Evolutionary conservation across 2,888 invertebrate genomes (phyloP).

Genomic region (Leptothorax acervorum): DNA sequence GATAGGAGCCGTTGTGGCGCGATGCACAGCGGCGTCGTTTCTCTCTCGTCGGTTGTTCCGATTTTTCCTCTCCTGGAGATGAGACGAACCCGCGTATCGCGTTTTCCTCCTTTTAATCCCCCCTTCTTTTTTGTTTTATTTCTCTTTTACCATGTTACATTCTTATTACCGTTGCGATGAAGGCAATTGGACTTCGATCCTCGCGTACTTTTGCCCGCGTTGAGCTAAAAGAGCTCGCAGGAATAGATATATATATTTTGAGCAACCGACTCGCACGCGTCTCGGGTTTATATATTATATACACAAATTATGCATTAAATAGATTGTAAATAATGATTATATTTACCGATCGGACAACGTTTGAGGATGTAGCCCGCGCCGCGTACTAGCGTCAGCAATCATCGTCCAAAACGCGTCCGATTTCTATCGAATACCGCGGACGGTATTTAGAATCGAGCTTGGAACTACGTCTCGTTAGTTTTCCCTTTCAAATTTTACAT

Average conservation of each 20-base stretch:
- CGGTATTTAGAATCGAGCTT: neutral
- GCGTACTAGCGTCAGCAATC: neutral
- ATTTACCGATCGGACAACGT: conserved; percentile 25
- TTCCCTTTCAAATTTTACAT: conserved; percentile 36
- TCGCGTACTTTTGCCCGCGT: neutral
- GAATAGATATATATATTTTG: conserved; percentile 15
- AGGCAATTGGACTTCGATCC: conserved; percentile 2
- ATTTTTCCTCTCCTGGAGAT: neutral
- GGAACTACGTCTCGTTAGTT: conserved; percentile 15
- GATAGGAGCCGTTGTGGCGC: conserved; percentile 75
- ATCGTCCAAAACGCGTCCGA: neutral
- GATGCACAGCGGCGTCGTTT: conserved; percentile 64
- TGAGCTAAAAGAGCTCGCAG: neutral
- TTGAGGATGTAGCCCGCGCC: neutral
- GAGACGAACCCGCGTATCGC: conserved; percentile 29
- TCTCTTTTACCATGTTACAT: conserved; percentile 1
- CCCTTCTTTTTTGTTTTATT: conserved; percentile 21
- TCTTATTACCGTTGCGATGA: conserved; percentile 2
- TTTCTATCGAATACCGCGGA: neutral
- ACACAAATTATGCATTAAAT: conserved; percentile 38
- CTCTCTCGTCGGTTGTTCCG: conserved; percentile 62
- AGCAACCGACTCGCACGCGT: neutral
- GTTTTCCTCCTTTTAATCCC: neutral
- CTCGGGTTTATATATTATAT: conserved; percentile 1
- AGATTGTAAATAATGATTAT: conserved; percentile 39